A percentile compares a stretch with the other conserved stretches of the same genome.
phyloP scores from a whole-genome alignment of 1,140 invertebrate species.

The Laodelphax striatellus region DNA sequence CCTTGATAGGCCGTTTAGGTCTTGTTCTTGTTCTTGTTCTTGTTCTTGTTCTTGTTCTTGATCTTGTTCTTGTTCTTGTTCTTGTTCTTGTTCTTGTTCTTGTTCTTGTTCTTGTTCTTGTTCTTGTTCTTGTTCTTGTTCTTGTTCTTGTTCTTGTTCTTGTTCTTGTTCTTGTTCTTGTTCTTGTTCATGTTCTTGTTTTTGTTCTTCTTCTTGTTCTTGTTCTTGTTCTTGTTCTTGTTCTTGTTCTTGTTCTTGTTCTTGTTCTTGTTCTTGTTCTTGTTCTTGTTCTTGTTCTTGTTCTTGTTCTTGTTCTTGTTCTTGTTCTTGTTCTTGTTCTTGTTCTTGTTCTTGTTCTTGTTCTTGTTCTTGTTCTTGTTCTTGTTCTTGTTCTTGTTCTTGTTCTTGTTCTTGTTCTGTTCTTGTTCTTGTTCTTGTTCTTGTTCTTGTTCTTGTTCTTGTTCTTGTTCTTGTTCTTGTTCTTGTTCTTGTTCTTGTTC shows the following conservation, averaged over 20 bases:
- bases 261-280: not conserved
- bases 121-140: not conserved
- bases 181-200: not conserved
- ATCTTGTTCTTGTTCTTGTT: not conserved
- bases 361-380: not conserved
- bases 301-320: not conserved
- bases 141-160: not conserved
- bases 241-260: not conserved
- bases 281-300: not conserved
- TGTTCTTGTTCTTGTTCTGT: too few relatives aligned
- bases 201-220: too few relatives aligned
- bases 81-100: not conserved
- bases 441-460: not conserved
- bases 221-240: not conserved
- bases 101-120: not conserved
- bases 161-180: not conserved
- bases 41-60: not conserved
- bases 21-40: not conserved
- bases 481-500: not conserved
- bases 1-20: too few relatives aligned
- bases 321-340: not conserved
- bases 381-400: not conserved
- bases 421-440: too few relatives aligned
- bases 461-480: not conserved
- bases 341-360: not conserved